Conservation (phyloP, 64 coral and sea anemone genomes). For the Platygyra sinensis region DNA sequence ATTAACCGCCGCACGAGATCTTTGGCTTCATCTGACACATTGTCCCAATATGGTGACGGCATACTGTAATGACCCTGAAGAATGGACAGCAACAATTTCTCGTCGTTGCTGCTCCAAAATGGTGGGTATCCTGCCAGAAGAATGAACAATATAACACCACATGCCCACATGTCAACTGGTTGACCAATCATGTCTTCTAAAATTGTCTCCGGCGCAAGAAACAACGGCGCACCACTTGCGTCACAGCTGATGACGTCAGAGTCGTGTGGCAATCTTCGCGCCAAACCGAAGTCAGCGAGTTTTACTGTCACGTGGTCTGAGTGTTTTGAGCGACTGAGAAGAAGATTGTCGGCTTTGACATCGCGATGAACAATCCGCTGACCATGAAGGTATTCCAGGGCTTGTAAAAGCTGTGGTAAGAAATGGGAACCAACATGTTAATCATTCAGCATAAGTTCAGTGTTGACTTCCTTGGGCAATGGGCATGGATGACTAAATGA, state of each 20-base stretch:
- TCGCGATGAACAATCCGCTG: conserved; percentile 81
- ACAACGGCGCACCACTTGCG: conserved; percentile 87
- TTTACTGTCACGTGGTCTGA: conserved; percentile 64
- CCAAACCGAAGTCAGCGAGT: conserved; percentile 92
- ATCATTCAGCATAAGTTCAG: neutral
- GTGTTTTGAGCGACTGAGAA: conserved; percentile 56
- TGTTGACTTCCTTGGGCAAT: too few species aligned
- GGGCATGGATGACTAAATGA: neutral
- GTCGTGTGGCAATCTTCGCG: conserved; percentile 62
- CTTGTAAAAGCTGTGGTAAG: conserved; percentile 64
- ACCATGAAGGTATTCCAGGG: conserved; percentile 75
- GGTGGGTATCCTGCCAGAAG: conserved; percentile 81
- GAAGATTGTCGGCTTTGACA: conserved; percentile 88
- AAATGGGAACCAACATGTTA: neutral
- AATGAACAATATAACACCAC: conserved; percentile 84
- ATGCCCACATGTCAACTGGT: conserved; percentile 92
- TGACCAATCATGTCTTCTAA: conserved; percentile 78
- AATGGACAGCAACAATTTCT: conserved; percentile 81
- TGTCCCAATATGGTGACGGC: conserved; percentile 65
- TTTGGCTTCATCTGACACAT: conserved; percentile 71
- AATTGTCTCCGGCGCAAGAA: conserved; percentile 93
- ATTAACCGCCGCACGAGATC: conserved; percentile 72
- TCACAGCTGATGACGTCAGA: conserved; percentile 79
- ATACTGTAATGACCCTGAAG: conserved; percentile 69
- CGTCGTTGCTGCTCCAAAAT: conserved; percentile 87